Base-by-base conservation (phyloP, 2,113 vertebrate genomes). In the Dipodomys spectabilis region DNA sequence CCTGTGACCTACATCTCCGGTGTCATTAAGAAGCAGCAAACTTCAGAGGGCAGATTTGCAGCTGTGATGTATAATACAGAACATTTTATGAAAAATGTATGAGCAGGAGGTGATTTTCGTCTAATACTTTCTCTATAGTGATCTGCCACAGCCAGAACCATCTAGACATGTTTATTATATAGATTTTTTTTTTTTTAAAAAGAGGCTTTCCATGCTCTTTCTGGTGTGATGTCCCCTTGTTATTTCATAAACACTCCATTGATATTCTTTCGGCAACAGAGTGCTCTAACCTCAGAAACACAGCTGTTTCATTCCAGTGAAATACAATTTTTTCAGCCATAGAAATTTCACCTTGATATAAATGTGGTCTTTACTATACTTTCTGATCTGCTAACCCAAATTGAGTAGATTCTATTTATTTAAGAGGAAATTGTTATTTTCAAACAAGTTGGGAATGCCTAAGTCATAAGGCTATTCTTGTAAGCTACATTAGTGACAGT, bases 41-140 rank as follows among this genome's bases (percentile, higher is more conserved):
- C 90, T 97, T 94, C 85, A 96, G 94, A 97, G 85, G 90, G 88
- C 92, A 96, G 93, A 96, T 86, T 95, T 97, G 91, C 87, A 97
- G 94, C 96, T 96, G 74, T 95, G 91, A 96, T 95, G 94, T 92
- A 80, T 96, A 97, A 96, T 86, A 69, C 44, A 97, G 96, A 96
- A 86, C 30, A 87, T 64, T 95, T 81, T 93, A 57, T 96, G 45
- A 95, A 95, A 96, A 97, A 96, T 96, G 94, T 94, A 74, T 93
- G 95, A 96, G 83, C 23, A 69, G 49, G 83, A 75, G 83, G n/a
- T 96, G 53, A 16, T 57, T 57, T 82, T 92, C 95, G 73, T 64
- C 93, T 95, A 95, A 93, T 96, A 88, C 95, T 94, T 95, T 93
- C 90, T 97, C 82, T 86, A 82, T 95, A 95, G 91, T 0, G 20